Base-by-base conservation (phyloP, 1,140 invertebrate species). In the Lucilia sericata region DNA sequence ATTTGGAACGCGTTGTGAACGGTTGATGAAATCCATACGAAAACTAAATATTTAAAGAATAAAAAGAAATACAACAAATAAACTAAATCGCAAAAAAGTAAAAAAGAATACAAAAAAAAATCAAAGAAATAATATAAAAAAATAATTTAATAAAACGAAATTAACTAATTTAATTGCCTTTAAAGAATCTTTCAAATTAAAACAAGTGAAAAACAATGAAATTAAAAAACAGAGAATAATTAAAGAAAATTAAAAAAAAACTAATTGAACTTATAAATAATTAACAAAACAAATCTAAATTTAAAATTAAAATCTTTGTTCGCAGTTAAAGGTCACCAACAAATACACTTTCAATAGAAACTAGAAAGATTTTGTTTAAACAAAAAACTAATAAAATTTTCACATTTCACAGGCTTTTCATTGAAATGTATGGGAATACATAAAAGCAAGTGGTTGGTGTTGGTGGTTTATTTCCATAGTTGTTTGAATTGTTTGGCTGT, bases 1-100 rank as follows among this genome's bases (percentile, higher is more conserved):
- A 80, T 80, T 80, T 80, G 42, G 76, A 80, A 80, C 76, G 76
- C 76, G 76, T 51, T 80, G 65, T 19, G 65, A 21, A 70, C 65
- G 65, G 65, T 70, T 70, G 65, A 70, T 70, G 65, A 70, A 21
- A 70, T 19, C n/a, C n/a, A 14, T 55, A 14, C 51, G 51, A 55
- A 7, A 55, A 55, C 51, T 55, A 55, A 55, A n/a, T n/a, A 42
- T 17, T 12, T 17, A 55, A 55, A 55, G 8, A 55, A 55, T 12
- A 21, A 70, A n/a, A 70, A 70, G 19, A 70, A 70, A 42, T 42
- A 42, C 42, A 42, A 42, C 25, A 30, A n/a, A n/a, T n/a, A 65
- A 70, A 70, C 21, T 70, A 19, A 19, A 70, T 70, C 19, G 65
- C 65, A 70, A 70, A 70, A 70, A 70, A 70, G n/a, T 17, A 70